A percentile compares a stretch with the other conserved stretches of the same genome.
phyloP scores from a whole-genome alignment of 1,140 invertebrate genomes.

The Rhopalosiphum padi region DNA sequence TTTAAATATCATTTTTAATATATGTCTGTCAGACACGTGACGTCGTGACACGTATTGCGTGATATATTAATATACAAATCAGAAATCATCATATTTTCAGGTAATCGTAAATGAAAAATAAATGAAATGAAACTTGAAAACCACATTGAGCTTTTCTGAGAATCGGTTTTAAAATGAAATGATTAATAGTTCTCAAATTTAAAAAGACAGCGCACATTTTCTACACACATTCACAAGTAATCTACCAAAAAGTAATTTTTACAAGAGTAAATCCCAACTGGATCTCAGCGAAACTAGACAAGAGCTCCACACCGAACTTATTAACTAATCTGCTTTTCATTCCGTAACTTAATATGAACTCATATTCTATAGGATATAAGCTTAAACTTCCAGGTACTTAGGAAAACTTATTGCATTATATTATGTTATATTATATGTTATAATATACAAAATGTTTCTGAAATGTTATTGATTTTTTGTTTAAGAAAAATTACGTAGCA shows the following conservation, averaged over 20 bases:
- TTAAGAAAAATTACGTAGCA: background rate
- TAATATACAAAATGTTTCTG: background rate
- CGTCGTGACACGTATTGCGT: no score
- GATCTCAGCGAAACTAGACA: background rate
- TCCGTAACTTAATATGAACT: background rate
- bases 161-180: background rate
- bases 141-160: background rate
- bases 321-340: constrained; percentile 6
- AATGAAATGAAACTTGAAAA: background rate
- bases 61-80: background rate
- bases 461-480: background rate
- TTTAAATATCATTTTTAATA: no score
- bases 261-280: background rate
- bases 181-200: background rate
- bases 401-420: background rate
- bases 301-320: background rate
- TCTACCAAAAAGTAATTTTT: background rate
- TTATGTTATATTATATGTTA: background rate
- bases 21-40: no score
- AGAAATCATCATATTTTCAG: background rate
- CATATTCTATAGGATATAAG: background rate
- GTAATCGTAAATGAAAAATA: background rate
- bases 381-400: background rate
- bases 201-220: background rate
- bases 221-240: background rate